Evolutionary conservation across 2,888 invertebrate species (phyloP).

Genomic region (Polyommatus icarus): DNA sequence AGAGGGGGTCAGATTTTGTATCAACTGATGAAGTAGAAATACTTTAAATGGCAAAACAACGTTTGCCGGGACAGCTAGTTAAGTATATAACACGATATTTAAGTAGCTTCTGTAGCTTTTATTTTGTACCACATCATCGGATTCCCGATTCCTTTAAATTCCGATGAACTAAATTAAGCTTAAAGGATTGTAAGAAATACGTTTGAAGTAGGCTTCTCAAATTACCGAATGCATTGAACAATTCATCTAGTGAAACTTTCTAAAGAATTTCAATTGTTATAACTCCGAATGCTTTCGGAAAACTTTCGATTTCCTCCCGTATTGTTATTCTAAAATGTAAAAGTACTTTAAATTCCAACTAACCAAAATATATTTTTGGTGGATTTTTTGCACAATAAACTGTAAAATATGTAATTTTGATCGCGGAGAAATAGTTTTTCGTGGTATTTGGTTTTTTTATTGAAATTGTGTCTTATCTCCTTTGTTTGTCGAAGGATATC

Average conservation of each 20-base stretch:
- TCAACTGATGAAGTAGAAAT: too few species aligned
- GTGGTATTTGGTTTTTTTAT: not conserved
- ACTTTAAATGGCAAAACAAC: too few species aligned
- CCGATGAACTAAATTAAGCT: constrained; percentile 65
- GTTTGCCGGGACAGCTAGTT: too few species aligned
- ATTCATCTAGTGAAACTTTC: constrained; percentile 39
- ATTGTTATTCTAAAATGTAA: not conserved
- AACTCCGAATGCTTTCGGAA: not conserved
- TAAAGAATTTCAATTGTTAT: constrained; percentile 12
- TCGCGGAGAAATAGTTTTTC: not conserved
- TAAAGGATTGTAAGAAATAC: constrained; percentile 62
- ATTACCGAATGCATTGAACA: constrained; percentile 37
- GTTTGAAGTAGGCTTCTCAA: constrained; percentile 46
- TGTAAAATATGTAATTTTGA: too few species aligned
- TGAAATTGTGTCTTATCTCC: not conserved
- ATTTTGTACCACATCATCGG: constrained; percentile 44
- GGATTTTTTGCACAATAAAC: too few species aligned
- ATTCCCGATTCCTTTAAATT: constrained; percentile 55
- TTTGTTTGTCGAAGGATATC: not conserved
- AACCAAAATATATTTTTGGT: too few species aligned
- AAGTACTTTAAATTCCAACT: not conserved
- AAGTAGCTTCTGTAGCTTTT: constrained; percentile 36
- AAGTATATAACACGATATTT: too few species aligned
- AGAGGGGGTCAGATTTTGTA: too few species aligned
- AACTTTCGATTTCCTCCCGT: not conserved